phyloP scores from a whole-genome alignment of 2,797 vertebrate genomes.

The Squalus acanthias region DNA sequence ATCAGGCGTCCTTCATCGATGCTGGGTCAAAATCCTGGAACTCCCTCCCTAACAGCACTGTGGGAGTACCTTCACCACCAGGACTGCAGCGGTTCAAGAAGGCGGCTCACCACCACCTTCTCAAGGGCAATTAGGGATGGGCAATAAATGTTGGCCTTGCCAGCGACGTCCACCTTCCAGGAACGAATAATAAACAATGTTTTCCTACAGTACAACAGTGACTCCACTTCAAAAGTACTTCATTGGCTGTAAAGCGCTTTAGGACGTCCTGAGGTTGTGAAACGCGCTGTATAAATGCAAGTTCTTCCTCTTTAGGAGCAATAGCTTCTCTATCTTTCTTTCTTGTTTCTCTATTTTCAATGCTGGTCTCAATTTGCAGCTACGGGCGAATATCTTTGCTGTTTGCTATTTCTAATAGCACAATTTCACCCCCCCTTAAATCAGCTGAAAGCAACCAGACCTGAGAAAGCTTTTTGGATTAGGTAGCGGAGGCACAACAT shows the following conservation, averaged over 20 bases:
- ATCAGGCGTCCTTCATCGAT: too few relatives aligned
- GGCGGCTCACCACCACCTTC: too few relatives aligned
- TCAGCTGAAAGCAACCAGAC: not conserved
- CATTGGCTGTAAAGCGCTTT: not conserved
- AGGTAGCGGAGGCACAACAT: not conserved
- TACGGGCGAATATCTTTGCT: not conserved
- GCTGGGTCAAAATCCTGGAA: too few relatives aligned
- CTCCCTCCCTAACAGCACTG: too few relatives aligned
- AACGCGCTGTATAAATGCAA: not conserved
- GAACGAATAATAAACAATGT: too few relatives aligned
- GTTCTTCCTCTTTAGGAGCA: not conserved
- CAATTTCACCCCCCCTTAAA: not conserved
- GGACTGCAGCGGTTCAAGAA: too few relatives aligned
- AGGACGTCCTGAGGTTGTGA: not conserved
- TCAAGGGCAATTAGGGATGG: too few relatives aligned
- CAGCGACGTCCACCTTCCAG: too few relatives aligned
- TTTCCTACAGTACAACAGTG: not conserved
- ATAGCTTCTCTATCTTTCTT: not conserved
- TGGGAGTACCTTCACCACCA: too few relatives aligned
- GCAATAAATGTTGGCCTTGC: too few relatives aligned
- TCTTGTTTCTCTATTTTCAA: not conserved
- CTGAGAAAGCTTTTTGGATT: not conserved
- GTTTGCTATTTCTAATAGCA: not conserved
- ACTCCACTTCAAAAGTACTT: not conserved
- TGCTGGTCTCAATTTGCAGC: not conserved